Evolutionary conservation across 2,113 vertebrate species (phyloP).

Genomic region (Serinus canaria): DNA sequence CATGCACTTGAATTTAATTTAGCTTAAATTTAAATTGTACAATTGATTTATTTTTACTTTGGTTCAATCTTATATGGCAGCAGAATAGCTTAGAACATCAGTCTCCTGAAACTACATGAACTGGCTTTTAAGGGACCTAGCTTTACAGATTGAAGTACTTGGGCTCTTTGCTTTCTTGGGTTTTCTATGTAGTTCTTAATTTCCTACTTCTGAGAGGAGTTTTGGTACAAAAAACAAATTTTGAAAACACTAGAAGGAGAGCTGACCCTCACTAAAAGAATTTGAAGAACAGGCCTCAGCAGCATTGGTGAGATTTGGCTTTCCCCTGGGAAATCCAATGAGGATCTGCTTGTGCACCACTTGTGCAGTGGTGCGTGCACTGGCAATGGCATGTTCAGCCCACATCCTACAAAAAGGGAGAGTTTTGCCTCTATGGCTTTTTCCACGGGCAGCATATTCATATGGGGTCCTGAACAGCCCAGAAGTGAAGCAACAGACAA

Average conservation of each 20-base stretch:
- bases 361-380: accelerated
- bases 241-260: not conserved
- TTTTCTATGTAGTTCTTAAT: not conserved
- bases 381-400: no score
- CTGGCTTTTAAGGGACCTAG: not conserved
- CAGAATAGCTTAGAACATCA: not conserved
- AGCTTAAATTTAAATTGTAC: not conserved
- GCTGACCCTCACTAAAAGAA: not conserved
- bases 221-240: not conserved
- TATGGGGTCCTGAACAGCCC: not conserved
- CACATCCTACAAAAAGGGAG: not conserved
- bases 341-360: not conserved
- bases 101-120: not conserved
- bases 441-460: not conserved
- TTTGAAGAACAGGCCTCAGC: not conserved
- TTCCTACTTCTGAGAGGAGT: not conserved
- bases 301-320: not conserved
- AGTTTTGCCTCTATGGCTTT: not conserved
- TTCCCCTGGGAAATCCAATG: not conserved
- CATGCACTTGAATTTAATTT: not conserved
- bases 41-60: not conserved
- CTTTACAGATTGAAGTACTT: not conserved
- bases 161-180: not conserved
- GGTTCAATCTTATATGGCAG: not conserved
- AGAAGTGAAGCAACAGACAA: not conserved